Evolutionary conservation across 2,113 vertebrate species (phyloP).

Genomic region (Sitta europaea): DNA sequence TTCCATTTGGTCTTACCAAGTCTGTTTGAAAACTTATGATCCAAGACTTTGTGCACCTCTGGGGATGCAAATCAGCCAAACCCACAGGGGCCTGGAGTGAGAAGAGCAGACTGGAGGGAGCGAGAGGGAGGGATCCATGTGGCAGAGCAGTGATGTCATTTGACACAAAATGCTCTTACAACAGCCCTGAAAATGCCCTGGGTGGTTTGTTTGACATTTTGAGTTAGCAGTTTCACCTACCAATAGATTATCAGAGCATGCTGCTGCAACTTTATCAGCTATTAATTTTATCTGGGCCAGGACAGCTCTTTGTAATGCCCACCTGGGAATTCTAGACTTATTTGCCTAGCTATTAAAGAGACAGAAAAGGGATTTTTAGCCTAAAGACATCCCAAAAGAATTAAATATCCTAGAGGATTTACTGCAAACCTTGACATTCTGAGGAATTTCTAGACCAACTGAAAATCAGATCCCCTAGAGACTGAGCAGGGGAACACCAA

Average conservation of each 20-base stretch:
- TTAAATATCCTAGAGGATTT: neutral
- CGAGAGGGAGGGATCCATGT: neutral
- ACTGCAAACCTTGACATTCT: neutral
- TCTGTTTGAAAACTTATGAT: neutral
- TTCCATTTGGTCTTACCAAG: neutral
- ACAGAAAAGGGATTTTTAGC: neutral
- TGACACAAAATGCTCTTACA: neutral
- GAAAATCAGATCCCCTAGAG: neutral
- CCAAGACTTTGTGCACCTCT: neutral
- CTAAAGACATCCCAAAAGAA: neutral
- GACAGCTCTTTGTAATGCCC: neutral
- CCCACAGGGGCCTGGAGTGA: neutral
- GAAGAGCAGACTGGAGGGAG: neutral
- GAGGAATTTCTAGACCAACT: neutral
- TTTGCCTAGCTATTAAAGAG: neutral
- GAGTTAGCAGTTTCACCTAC: neutral
- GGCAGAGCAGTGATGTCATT: accelerated
- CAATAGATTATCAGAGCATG: neutral
- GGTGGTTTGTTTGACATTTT: neutral
- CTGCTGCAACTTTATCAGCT: neutral
- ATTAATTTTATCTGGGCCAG: neutral
- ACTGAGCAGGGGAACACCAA: neutral
- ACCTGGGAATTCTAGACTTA: neutral
- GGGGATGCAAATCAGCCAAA: neutral
- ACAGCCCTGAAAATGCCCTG: neutral